These are phyloP conservation scores for Leucania comma DNA, from an alignment of 2,888 invertebrate genomes.

Conservation along the genomic window DNA sequence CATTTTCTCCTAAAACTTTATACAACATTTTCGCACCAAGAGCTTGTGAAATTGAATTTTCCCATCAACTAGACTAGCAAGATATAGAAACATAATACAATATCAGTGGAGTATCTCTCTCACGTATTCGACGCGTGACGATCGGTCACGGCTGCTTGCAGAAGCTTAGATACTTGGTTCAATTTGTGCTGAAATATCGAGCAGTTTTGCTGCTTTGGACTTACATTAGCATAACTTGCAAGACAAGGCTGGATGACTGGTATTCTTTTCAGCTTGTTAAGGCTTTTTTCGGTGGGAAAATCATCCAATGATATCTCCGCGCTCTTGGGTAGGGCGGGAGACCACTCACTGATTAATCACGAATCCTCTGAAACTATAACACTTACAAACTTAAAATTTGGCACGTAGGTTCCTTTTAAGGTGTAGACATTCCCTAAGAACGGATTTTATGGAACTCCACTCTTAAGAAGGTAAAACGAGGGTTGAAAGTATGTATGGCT, in stretches of 20 bases:
- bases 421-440: no score
- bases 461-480: no score
- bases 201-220: slow-evolving; percentile 10
- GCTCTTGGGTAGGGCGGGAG: no score
- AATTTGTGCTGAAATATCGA: slow-evolving; percentile 31
- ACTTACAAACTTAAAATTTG: no score
- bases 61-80: slow-evolving; percentile 31
- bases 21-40: slow-evolving; percentile 17
- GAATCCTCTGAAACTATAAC: no score
- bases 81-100: slow-evolving; percentile 72
- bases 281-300: no score
- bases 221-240: slow-evolving; percentile 14
- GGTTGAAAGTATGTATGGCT: no score
- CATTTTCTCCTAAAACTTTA: slow-evolving; percentile 6
- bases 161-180: slow-evolving; percentile 50
- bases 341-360: no score
- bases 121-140: slow-evolving; percentile 81
- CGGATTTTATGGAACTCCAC: no score
- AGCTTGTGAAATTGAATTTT: slow-evolving; percentile 51
- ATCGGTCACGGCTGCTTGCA: slow-evolving; percentile 70
- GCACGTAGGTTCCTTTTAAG: no score
- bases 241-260: not conserved
- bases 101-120: slow-evolving; percentile 72
- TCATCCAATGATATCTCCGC: no score
- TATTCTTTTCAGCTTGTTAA: no score